These are phyloP conservation scores for Melitaea cinxia DNA, from an alignment of 1,140 invertebrate species.

Conservation along the genomic window DNA sequence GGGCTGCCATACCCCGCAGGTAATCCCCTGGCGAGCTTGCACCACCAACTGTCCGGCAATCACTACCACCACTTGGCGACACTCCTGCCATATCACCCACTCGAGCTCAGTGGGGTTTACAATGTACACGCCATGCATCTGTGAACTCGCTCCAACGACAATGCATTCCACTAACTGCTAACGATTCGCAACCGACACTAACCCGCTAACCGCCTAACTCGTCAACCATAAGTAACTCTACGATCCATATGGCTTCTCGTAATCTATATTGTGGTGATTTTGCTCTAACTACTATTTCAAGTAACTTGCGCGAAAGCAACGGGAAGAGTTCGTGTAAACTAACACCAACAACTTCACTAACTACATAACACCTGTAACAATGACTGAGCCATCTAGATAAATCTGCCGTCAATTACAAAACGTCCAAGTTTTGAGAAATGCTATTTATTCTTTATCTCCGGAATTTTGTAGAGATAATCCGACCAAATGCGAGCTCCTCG, in stretches of 20 bases:
- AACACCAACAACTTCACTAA: slow-evolving; percentile 77
- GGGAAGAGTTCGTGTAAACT: slow-evolving; percentile 73
- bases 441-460: slow-evolving; percentile 76
- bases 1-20: slow-evolving; percentile 97
- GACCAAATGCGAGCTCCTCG: slow-evolving; percentile 67
- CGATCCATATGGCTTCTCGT: slow-evolving; percentile 53
- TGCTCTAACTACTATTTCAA: slow-evolving; percentile 66
- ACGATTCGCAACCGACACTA: slow-evolving; percentile 59
- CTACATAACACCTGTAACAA: slow-evolving; percentile 77
- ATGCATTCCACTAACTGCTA: slow-evolving; percentile 79
- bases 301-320: slow-evolving; percentile 63
- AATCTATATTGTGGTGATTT: slow-evolving; percentile 62
- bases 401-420: slow-evolving; percentile 79
- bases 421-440: slow-evolving; percentile 76
- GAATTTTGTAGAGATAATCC: slow-evolving; percentile 69
- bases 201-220: slow-evolving; percentile 59
- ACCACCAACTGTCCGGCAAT: slow-evolving; percentile 85
- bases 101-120: slow-evolving; percentile 85
- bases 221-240: slow-evolving; percentile 52
- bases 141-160: slow-evolving; percentile 84
- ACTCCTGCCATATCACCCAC: slow-evolving; percentile 85
- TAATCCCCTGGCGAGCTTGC: slow-evolving; percentile 90
- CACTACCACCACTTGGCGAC: slow-evolving; percentile 85
- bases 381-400: slow-evolving; percentile 80
- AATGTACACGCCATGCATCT: slow-evolving; percentile 91